A percentile compares a stretch with the other conserved stretches of the same genome.
Conservation (phyloP, 2,797 vertebrate species). For the Mormyrops attenuatus region DNA sequence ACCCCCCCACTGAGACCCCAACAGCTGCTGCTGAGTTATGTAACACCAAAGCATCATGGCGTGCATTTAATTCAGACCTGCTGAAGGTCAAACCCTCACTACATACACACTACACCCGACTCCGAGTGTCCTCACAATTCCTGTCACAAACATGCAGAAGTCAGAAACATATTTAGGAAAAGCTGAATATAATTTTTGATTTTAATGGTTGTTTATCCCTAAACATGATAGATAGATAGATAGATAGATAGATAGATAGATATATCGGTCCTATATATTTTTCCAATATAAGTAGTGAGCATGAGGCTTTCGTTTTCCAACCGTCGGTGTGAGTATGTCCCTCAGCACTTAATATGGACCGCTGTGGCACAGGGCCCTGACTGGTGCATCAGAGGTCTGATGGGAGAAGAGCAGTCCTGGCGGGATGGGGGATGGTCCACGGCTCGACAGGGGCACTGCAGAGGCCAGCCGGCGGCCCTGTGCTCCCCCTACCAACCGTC, state of each 20-base stretch:
- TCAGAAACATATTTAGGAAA: not conserved
- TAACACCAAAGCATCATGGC: conserved; percentile 12
- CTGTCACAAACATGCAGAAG: not conserved
- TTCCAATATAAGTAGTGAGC: not conserved
- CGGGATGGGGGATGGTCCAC: not conserved
- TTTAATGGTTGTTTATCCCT: not conserved
- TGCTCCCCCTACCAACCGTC: not conserved
- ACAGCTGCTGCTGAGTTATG: conserved; percentile 15
- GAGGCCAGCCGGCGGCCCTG: not conserved
- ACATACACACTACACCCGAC: not conserved
- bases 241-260: not conserved
- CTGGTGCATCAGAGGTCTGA: not conserved
- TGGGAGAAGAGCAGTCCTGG: not conserved
- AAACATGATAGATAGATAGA: not conserved
- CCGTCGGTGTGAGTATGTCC: not conserved
- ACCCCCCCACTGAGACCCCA: not conserved
- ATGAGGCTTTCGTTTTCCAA: not conserved
- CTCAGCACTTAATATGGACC: not conserved
- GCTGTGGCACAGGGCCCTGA: not conserved
- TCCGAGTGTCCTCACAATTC: not conserved
- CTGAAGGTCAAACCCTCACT: not conserved
- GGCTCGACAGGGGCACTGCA: not conserved
- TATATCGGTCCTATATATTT: not conserved
- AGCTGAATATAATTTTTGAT: not conserved
- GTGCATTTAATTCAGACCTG: not conserved